Evolutionary conservation across 2,888 invertebrate species (phyloP), one percentile per base, ranked within the genome.

Genomic region (Coleophora deauratella): DNA sequence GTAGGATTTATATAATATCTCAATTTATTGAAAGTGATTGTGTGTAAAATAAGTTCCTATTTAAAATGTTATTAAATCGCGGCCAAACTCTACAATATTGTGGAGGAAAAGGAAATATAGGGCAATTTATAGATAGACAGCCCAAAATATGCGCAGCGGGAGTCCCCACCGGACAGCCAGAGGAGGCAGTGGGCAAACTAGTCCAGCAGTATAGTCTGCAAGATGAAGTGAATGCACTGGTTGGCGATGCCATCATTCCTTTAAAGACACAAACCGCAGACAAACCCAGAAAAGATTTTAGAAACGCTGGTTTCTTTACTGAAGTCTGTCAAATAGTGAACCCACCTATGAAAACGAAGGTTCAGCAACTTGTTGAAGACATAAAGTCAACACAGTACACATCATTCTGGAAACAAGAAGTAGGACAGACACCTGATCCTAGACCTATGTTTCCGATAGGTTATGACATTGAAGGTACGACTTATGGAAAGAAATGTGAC

Each of bases 101-200:
- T 21, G 66, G 66, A 0, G 68, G 69, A 1, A 69, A 67, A 47
- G 68, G 68, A 12, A 72, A 72, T 40, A 31, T 41, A 27, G 64
- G 64, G 3, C 55, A 51, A 56, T 67, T 68, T 47, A 58, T 55
- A 27, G 66, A 70, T 37, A 59, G 69, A 42, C 54, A 52, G 38
- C 47, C 54, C 1, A 48, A 51, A 2, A 48, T 71, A 32, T 59
- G 55, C 36, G 65, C 68, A 1, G 71, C 68, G 1, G 70, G 72
- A 0, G 2, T 52, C 21, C 50, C 54, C 3, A 52, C 52, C 3
- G 46, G 48, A 9, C 63, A 66, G 35, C 40, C 56, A 0, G 42
- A 49, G 1, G 12, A 43, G 7, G 13, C 30, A 0, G 50, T 67
- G 0, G 28, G 41, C 2, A 57, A 54, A 9, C 38, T 39, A 37